Percentiles rank a stretch among this genome's conserved stretches.
phyloP scores from a whole-genome alignment of 1,140 invertebrate genomes.

The Drosophila sproati region DNA sequence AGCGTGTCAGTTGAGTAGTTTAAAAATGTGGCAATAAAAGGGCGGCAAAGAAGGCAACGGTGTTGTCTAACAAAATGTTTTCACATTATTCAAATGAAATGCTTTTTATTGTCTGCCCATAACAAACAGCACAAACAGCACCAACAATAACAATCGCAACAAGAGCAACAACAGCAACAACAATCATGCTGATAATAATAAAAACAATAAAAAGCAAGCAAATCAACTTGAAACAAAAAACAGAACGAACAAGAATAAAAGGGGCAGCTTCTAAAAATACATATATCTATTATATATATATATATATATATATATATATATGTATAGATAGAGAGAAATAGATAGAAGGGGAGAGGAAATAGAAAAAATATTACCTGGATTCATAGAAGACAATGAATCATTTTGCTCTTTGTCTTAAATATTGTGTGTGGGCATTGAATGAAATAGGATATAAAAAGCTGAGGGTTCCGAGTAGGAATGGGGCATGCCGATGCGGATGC shows the following conservation, averaged over 20 bases:
- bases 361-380: slow-evolving; percentile 56
- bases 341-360: background rate
- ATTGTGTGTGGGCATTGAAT: slow-evolving; percentile 7
- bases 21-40: slow-evolving; percentile 31
- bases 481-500: too few relatives aligned
- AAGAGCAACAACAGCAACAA: background rate
- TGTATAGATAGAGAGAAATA: background rate
- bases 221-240: slow-evolving; percentile 33
- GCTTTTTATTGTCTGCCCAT: slow-evolving; percentile 69
- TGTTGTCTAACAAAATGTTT: slow-evolving; percentile 69
- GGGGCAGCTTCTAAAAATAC: too few relatives aligned
- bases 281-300: too few relatives aligned
- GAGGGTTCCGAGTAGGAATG: background rate
- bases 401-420: slow-evolving; percentile 48
- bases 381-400: slow-evolving; percentile 58
- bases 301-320: too few relatives aligned
- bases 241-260: slow-evolving; percentile 5
- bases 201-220: slow-evolving; percentile 21
- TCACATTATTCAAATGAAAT: slow-evolving; percentile 78
- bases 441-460: background rate
- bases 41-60: slow-evolving; percentile 13
- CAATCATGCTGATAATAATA: slow-evolving; percentile 23
- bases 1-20: slow-evolving; percentile 26
- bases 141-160: slow-evolving; percentile 17
- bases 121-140: slow-evolving; percentile 39